Base-by-base conservation (phyloP, 2,888 invertebrate genomes). In the Pammene fasciana region DNA sequence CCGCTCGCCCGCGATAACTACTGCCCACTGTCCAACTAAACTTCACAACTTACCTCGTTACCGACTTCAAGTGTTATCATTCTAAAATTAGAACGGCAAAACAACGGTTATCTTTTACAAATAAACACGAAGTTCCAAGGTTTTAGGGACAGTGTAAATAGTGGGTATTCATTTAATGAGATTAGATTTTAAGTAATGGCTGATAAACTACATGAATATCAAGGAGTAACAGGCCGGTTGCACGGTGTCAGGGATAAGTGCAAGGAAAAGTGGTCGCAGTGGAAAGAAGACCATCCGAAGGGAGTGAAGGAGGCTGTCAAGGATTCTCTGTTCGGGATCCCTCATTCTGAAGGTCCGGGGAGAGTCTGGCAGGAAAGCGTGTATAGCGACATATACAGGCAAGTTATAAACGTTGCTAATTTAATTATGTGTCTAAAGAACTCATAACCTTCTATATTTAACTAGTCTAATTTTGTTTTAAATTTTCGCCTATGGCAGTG, bases 131-230 rank as follows among this genome's bases (percentile, higher is more conserved):
- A 54, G 9, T 14, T 34, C 3, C 14, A 64, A 54, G 52, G 52
- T 54, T 54, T 34, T 14, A 13, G 64, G 59, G 26, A 13, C 18
- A 14, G 38, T 26, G 66, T 59, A 46, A 43, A 43, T 14, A 57
- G 41, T 18, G 18, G 43, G 13, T 36, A 52, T 43, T 65, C 16
- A 62, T 65, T 62, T 72, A 68, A 84, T 75, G 56, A 68, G 26
- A 55, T 18, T 14, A 38, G 48, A n/a, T 36, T 34, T 26, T 9
- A 14, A 65, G 11, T 26, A 75, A 95, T 95, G 95, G 95, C 95
- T 80, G 96, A 97, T 75, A 97, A 97, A 84, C 86, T 97, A 65
- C 94, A 96, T 79, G 96, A 96, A 76, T 97, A 97, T 83, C 95
- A 96, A 82, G 97, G 97, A 0, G 87, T 95, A 64, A 86, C 94